These are phyloP conservation scores for Plumapathes pennacea DNA, from an alignment of 92 coral and sea anemone genomes.

Conservation along the genomic window DNA sequence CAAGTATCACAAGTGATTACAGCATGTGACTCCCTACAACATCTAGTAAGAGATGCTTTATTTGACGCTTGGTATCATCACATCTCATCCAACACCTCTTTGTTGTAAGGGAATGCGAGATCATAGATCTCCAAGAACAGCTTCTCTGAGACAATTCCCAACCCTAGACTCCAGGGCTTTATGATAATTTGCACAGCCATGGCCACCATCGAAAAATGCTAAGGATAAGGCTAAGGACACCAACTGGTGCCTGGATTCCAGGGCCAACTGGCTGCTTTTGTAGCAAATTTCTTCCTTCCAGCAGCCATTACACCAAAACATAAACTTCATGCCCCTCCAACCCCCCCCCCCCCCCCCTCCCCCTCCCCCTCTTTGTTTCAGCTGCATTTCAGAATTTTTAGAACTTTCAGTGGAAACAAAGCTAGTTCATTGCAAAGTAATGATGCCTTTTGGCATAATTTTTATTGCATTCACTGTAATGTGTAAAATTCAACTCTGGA, in stretches of 20 bases:
- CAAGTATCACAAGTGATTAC: conserved; percentile 64
- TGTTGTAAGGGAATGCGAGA: conserved; percentile 34
- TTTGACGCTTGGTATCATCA: no score
- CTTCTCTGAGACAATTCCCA: conserved; percentile 30
- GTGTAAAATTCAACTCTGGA: no score
- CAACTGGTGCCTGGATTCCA: conserved; percentile 6
- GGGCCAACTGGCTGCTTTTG: conserved; percentile 28
- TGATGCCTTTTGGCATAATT: no score
- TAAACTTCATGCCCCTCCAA: conserved; percentile 24
- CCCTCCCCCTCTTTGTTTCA: no score
- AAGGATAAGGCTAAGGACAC: conserved; percentile 51
- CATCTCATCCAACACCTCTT: conserved; percentile 40
- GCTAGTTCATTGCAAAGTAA: no score
- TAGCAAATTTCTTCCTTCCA: conserved; percentile 24
- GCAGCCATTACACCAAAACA: conserved; percentile 22
- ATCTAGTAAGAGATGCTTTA: no score
- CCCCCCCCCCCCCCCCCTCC: conserved; percentile 8
- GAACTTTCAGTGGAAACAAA: no score
- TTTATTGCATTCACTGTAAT: no score
- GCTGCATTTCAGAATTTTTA: no score
- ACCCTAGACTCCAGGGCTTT: conserved; percentile 49
- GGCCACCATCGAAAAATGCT: conserved; percentile 46
- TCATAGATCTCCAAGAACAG: conserved; percentile 35
- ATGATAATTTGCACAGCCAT: conserved; percentile 46
- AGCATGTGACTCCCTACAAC: conserved; percentile 34